Evolutionary conservation across 2,113 vertebrate genomes (phyloP).

Genomic region (Ceyx cyanopectus): DNA sequence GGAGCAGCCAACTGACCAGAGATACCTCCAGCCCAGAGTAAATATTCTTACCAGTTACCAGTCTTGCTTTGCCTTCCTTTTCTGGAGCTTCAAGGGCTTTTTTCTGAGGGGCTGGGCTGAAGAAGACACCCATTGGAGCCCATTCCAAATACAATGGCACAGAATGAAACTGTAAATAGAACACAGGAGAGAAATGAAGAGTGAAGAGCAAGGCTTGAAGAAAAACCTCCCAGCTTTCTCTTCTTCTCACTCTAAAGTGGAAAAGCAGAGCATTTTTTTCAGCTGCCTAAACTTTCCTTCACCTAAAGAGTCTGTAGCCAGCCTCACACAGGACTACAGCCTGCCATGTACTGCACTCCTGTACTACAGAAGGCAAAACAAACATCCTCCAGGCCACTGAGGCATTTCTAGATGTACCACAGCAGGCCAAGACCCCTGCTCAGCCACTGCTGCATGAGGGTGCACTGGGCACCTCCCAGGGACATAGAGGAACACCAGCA

Average conservation of each 20-base stretch:
- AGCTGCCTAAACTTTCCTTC: background rate
- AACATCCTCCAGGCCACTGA: background rate
- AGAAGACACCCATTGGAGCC: conserved; percentile 91
- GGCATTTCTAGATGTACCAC: background rate
- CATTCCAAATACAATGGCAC: conserved; percentile 93
- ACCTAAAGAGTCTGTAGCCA: background rate
- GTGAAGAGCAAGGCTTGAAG: background rate
- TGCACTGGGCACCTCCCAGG: background rate
- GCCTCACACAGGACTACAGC: background rate
- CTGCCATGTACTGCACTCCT: background rate
- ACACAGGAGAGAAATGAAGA: background rate
- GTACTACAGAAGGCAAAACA: fast-evolving
- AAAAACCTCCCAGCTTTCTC: background rate
- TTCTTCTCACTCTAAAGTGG: background rate
- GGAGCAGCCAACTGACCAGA: fast-evolving
- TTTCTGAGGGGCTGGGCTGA: conserved; percentile 57
- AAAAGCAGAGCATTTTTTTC: background rate
- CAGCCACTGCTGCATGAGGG: background rate
- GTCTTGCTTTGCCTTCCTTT: background rate
- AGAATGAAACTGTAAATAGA: conserved; percentile 74
- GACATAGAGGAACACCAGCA: background rate
- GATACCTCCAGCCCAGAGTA: background rate
- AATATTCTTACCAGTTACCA: conserved; percentile 27
- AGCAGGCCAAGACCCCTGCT: background rate
- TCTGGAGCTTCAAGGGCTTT: background rate